A percentile compares a stretch with the other conserved stretches of the same genome.
Evolutionary conservation across 2,113 vertebrate genomes (phyloP).

Genomic region (Sorex araneus): DNA sequence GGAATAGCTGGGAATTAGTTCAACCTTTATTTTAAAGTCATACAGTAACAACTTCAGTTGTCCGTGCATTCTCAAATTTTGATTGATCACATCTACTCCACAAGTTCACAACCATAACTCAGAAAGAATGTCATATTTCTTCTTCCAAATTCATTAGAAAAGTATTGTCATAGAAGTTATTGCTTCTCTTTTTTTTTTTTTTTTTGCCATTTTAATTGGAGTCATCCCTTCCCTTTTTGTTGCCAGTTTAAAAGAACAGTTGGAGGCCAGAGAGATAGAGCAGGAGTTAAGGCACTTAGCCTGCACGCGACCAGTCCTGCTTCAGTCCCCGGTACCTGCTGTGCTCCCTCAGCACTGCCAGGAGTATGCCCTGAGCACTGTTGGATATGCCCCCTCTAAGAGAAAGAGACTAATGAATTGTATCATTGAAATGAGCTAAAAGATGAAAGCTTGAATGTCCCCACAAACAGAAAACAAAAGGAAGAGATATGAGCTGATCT

Average conservation of each 20-base stretch:
- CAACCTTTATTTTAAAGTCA: constrained; percentile 22
- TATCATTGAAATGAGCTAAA: background rate
- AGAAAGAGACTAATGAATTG: too few relatives aligned
- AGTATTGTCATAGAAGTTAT: background rate
- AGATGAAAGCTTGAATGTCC: background rate
- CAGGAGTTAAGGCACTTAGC: too few relatives aligned
- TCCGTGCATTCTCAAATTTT: background rate
- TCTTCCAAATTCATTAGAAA: background rate
- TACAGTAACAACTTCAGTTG: background rate
- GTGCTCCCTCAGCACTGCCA: too few relatives aligned
- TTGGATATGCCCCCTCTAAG: too few relatives aligned
- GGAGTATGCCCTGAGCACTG: too few relatives aligned
- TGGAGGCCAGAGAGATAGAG: too few relatives aligned
- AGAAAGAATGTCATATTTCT: background rate
- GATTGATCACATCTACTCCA: constrained; percentile 4
- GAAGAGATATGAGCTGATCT: background rate
- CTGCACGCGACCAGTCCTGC: too few relatives aligned
- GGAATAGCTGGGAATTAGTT: constrained; percentile 1
- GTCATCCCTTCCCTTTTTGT: too few relatives aligned
- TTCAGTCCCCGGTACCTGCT: too few relatives aligned
- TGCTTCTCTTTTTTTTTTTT: too few relatives aligned
- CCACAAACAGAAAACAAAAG: background rate
- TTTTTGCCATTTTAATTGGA: too few relatives aligned
- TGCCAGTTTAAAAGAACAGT: too few relatives aligned
- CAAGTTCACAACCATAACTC: background rate